phyloP scores from a whole-genome alignment of 2,797 vertebrate genomes.

The Anabacerthia variegaticeps region DNA sequence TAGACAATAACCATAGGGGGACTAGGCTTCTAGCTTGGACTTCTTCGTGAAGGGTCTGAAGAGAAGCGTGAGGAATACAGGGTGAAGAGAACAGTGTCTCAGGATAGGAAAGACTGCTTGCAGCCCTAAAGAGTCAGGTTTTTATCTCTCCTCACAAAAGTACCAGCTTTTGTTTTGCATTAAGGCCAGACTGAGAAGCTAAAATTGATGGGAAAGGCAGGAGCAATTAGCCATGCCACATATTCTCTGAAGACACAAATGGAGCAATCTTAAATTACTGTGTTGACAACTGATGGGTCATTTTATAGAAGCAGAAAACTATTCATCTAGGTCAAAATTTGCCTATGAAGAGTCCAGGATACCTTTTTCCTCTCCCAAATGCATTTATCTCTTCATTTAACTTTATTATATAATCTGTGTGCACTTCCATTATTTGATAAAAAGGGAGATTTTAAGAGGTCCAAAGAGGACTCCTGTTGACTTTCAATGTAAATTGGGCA shows the following conservation, averaged over 20 bases:
- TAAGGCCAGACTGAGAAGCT: background rate
- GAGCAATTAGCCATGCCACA: background rate
- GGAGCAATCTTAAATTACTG: background rate
- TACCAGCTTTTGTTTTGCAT: background rate
- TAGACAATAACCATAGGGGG: background rate
- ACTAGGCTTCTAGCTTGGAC: background rate
- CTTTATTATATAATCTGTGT: background rate
- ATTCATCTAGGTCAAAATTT: background rate
- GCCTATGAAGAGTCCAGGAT: background rate
- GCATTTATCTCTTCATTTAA: background rate
- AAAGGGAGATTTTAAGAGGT: background rate
- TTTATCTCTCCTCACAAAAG: background rate
- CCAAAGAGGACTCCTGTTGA: background rate
- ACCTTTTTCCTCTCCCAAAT: background rate
- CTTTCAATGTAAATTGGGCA: background rate
- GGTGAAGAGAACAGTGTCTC: background rate
- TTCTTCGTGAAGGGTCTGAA: background rate
- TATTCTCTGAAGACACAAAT: background rate
- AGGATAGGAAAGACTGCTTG: background rate
- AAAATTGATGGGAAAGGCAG: background rate
- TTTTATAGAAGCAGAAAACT: background rate
- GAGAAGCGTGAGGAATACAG: background rate
- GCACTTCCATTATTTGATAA: background rate
- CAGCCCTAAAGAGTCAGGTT: background rate
- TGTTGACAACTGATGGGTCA: background rate